A percentile compares a stretch with the other conserved stretches of the same genome.
These are phyloP conservation scores for Sebastolobus altivelis DNA, from an alignment of 2,797 vertebrate genomes.

Conservation along the genomic window DNA sequence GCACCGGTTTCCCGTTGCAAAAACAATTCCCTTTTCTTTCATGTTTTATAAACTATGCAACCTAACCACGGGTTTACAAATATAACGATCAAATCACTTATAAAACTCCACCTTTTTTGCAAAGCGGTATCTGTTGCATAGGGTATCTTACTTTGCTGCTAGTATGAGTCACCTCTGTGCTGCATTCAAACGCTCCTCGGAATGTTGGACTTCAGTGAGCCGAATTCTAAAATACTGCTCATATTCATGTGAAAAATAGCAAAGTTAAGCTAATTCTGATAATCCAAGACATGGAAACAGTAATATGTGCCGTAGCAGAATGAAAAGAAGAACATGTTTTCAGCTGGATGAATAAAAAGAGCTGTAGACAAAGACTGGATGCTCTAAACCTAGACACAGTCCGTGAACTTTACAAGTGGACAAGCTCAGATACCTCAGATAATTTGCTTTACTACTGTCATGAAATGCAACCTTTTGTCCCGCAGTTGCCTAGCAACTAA, in stretches of 20 bases:
- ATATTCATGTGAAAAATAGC: no score
- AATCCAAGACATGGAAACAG: fast-evolving
- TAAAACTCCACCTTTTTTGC: fast-evolving
- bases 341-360: background rate
- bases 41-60: fast-evolving
- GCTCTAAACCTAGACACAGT: background rate
- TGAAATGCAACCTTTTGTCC: background rate
- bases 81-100: background rate
- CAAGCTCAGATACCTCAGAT: fast-evolving
- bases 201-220: background rate
- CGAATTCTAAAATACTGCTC: background rate
- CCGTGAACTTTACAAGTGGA: fast-evolving
- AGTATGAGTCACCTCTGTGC: background rate
- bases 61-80: fast-evolving
- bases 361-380: background rate
- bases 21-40: fast-evolving
- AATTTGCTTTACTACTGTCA: background rate
- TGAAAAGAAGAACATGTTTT: background rate
- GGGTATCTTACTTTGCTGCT: background rate
- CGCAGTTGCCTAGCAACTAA: slow-evolving; percentile 73
- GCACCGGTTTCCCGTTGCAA: background rate
- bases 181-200: slow-evolving; percentile 9
- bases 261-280: fast-evolving
- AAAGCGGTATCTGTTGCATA: background rate
- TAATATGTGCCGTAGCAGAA: background rate